These are phyloP conservation scores for Phocides pigmalion DNA, from an alignment of 1,140 invertebrate genomes.

Conservation along the genomic window DNA sequence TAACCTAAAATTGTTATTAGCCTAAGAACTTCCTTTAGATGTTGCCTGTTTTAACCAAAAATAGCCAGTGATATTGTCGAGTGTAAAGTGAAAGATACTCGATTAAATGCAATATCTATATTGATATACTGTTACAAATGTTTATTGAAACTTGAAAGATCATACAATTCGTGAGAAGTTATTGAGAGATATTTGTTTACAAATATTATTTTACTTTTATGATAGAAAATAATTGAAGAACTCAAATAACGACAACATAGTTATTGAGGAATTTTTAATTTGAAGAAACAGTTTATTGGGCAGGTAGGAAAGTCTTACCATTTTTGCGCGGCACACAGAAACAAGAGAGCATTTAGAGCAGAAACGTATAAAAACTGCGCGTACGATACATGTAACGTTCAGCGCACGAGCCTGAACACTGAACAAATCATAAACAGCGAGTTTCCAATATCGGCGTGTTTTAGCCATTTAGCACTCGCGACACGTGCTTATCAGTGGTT, in stretches of 20 bases:
- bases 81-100: constrained; percentile 10
- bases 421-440: constrained; percentile 63
- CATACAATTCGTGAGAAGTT: constrained; percentile 5
- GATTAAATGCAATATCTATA: constrained; percentile 5
- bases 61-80: neutral
- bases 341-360: constrained; percentile 67
- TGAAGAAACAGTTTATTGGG: neutral
- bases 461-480: constrained; percentile 37
- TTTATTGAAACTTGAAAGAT: constrained; percentile 16
- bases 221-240: neutral
- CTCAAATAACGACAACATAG: neutral
- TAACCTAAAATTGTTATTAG: constrained; percentile 9
- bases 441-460: constrained; percentile 51
- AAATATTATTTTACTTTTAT: neutral
- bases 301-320: constrained; percentile 48
- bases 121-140: constrained; percentile 1
- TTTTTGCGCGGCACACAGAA: constrained; percentile 66
- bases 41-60: neutral
- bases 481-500: constrained; percentile 71
- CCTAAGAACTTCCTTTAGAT: constrained; percentile 1
- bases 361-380: constrained; percentile 43
- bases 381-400: constrained; percentile 59
- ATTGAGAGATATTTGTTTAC: neutral
- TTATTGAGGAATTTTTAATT: neutral
- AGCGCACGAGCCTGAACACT: constrained; percentile 66